phyloP scores from a whole-genome alignment of 37 sponge, comb jelly and placozoan genomes.

The Agelas oroides region DNA sequence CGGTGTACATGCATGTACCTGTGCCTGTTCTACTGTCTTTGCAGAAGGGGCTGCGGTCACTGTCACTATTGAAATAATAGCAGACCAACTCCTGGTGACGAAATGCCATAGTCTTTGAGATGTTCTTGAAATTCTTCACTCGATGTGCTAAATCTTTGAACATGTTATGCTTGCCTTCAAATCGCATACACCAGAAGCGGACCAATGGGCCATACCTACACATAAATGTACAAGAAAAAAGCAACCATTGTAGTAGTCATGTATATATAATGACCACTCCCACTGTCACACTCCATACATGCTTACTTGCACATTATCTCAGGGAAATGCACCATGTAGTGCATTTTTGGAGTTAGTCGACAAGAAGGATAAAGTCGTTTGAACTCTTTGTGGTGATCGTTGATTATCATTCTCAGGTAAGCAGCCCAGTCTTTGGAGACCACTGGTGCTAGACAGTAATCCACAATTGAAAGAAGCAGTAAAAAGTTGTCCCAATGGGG shows the following conservation, averaged over 20 bases:
- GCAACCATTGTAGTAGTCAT: no score
- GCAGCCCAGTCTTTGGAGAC: background rate
- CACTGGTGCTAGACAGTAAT: slow-evolving; percentile 53
- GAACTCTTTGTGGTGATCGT: slow-evolving; percentile 41
- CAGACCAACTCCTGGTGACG: slow-evolving; percentile 53
- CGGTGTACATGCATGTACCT: no score
- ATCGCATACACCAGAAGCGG: slow-evolving; percentile 74
- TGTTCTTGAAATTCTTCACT: slow-evolving; percentile 43
- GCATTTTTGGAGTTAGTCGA: slow-evolving; percentile 55
- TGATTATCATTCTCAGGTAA: slow-evolving; percentile 18
- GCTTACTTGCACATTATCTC: slow-evolving; percentile 52
- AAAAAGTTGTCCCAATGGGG: slow-evolving; percentile 57
- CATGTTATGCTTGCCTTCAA: slow-evolving; percentile 66
- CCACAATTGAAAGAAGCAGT: slow-evolving; percentile 40
- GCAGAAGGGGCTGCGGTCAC: no score
- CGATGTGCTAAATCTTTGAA: slow-evolving; percentile 50
- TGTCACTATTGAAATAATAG: slow-evolving; percentile 25
- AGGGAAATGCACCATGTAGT: slow-evolving; percentile 72
- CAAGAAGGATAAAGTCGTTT: slow-evolving; percentile 54
- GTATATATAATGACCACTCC: no score
- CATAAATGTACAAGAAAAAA: background rate
- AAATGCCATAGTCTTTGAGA: slow-evolving; percentile 57
- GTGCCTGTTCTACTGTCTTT: no score
- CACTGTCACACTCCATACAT: background rate
- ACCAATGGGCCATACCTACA: slow-evolving; percentile 68